Conservation (phyloP, 2,797 vertebrate species). For the Paratrypauchen microcephalus region DNA sequence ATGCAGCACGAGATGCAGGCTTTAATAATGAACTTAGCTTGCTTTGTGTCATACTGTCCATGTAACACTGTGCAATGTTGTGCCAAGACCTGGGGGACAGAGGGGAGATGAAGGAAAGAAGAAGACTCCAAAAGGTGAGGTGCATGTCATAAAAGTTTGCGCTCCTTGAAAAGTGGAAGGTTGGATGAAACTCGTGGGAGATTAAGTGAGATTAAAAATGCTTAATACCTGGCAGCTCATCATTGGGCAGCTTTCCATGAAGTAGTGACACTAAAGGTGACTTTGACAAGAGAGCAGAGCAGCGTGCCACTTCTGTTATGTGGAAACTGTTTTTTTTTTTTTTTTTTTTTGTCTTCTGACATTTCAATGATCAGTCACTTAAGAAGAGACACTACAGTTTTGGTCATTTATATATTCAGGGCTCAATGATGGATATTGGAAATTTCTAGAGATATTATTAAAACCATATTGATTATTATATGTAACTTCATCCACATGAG, state of each 20-base stretch:
- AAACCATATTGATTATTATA: neutral
- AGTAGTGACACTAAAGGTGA: conserved; percentile 76
- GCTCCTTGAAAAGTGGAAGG: conserved; percentile 68
- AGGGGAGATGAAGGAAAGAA: conserved; percentile 27
- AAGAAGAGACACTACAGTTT: neutral
- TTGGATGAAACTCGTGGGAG: conserved; percentile 71
- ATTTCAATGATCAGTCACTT: conserved; percentile 6
- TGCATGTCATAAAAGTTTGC: conserved; percentile 65
- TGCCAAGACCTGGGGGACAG: conserved; percentile 21
- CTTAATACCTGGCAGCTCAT: conserved; percentile 77
- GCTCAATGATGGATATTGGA: neutral
- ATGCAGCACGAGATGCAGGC: conserved; percentile 11
- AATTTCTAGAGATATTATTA: neutral
- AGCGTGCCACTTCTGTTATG: conserved; percentile 53
- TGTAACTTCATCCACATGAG: neutral
- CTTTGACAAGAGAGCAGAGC: conserved; percentile 63
- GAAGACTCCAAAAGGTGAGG: conserved; percentile 56
- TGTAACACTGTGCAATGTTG: conserved; percentile 20
- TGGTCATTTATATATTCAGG: neutral
- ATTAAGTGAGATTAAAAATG: conserved; percentile 81
- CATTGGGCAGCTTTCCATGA: conserved; percentile 69
- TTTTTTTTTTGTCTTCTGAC: conserved; percentile 12
- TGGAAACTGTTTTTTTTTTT: conserved; percentile 26
- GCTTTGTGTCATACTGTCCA: conserved; percentile 9
- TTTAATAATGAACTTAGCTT: conserved; percentile 22